phyloP scores from a whole-genome alignment of 1,140 invertebrate species.

The Phymastichus coffea region DNA sequence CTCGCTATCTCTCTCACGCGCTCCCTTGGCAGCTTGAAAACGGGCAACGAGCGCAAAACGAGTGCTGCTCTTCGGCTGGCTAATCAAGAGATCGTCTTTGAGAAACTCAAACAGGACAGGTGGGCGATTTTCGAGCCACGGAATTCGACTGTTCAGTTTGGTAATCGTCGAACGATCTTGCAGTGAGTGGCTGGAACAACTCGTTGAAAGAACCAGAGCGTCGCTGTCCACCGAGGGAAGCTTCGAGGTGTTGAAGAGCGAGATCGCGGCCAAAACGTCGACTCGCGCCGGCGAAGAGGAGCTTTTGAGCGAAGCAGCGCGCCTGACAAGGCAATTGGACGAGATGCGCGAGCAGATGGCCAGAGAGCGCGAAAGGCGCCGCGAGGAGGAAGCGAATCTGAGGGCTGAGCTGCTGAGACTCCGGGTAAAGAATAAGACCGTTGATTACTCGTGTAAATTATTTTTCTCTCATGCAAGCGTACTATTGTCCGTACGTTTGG shows the following conservation, averaged over 20 bases:
- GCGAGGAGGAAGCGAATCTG: neutral
- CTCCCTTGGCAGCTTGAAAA: too few species aligned
- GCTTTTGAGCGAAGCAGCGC: neutral
- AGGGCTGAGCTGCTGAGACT: slow-evolving; percentile 1
- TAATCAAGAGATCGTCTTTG: slow-evolving; percentile 28
- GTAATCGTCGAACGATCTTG: too few species aligned
- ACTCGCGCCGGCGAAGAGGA: neutral
- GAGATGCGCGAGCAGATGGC: neutral
- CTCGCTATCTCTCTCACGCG: too few species aligned
- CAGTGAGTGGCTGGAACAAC: slow-evolving; percentile 39
- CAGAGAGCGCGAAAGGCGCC: neutral
- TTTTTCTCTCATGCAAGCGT: too few species aligned
- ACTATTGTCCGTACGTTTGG: too few species aligned
- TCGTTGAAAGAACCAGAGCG: slow-evolving; percentile 39
- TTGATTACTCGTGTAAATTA: too few species aligned
- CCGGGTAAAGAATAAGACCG: too few species aligned
- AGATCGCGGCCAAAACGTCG: slow-evolving; percentile 28
- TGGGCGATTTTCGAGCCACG: slow-evolving; percentile 20
- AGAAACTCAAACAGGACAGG: slow-evolving; percentile 44
- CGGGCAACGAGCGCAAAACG: too few species aligned
- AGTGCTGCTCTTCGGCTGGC: slow-evolving; percentile 2
- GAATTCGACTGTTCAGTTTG: too few species aligned
- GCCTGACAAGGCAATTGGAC: neutral
- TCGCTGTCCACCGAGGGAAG: slow-evolving; percentile 36
- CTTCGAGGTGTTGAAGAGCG: slow-evolving; percentile 36